Conservation (phyloP, 1,140 invertebrate genomes). For the Camponotus vicinus region DNA sequence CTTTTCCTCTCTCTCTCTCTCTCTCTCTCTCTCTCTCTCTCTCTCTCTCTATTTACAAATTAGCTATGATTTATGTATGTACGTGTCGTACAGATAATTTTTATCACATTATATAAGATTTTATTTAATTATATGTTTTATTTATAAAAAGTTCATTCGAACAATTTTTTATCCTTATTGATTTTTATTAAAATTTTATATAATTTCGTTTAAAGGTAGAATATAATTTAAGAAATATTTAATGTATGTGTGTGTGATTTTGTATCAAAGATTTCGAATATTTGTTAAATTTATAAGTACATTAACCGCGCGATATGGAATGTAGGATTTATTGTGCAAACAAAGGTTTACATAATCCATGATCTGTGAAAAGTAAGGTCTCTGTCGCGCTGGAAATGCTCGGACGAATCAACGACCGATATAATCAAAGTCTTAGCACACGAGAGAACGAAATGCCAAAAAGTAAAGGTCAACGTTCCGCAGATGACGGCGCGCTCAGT, state of each 20-base stretch:
- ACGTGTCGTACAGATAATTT: no score
- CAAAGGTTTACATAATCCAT: slow-evolving; percentile 17
- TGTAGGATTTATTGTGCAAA: not conserved
- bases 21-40: not conserved
- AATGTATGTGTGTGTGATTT: not conserved
- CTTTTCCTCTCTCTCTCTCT: no score
- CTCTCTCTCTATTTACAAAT: not conserved
- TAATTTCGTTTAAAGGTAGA: not conserved
- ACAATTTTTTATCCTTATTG: not conserved
- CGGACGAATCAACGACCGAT: slow-evolving; percentile 20
- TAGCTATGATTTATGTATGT: not conserved
- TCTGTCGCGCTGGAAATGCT: slow-evolving; percentile 42
- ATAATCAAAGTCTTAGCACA: slow-evolving; percentile 43
- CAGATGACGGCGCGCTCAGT: slow-evolving; percentile 4
- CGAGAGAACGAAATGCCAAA: slow-evolving; percentile 50
- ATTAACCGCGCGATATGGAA: not conserved
- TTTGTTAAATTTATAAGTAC: not conserved
- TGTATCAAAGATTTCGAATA: not conserved
- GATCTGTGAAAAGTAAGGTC: slow-evolving; percentile 39
- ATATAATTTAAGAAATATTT: not conserved
- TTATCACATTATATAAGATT: not conserved
- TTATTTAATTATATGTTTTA: not conserved
- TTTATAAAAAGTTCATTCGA: not conserved
- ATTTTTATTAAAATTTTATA: not conserved
- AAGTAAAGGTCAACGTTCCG: slow-evolving; percentile 56